Conservation (phyloP, 2,888 invertebrate species). For the Cyrtodaria siliqua region DNA sequence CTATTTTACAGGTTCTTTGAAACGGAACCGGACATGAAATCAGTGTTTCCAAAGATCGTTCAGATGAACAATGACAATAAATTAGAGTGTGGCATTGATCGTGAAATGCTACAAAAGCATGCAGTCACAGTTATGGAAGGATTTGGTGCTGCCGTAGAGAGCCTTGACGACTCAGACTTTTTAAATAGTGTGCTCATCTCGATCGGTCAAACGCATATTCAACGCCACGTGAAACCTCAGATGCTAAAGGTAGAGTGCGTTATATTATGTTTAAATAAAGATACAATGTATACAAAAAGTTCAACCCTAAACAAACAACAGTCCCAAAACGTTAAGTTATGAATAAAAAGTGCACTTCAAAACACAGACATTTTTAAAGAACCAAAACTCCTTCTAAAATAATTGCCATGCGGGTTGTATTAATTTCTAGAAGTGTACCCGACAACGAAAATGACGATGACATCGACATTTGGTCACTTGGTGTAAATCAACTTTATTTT, state of each 20-base stretch:
- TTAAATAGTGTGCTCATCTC: slow-evolving; percentile 81
- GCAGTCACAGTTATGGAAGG: slow-evolving; percentile 83
- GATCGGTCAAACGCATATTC: slow-evolving; percentile 82
- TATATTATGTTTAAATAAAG: too few species aligned
- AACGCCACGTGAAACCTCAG: slow-evolving; percentile 78
- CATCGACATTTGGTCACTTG: too few species aligned
- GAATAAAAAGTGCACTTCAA: too few species aligned
- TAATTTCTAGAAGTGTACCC: too few species aligned
- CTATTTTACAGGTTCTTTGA: slow-evolving; percentile 77
- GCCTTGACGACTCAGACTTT: slow-evolving; percentile 81
- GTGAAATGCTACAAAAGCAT: slow-evolving; percentile 80
- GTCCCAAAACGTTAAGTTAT: too few species aligned
- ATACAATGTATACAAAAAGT: too few species aligned
- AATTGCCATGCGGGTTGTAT: too few species aligned
- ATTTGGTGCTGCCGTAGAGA: slow-evolving; percentile 83
- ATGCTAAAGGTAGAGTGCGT: slow-evolving; percentile 78
- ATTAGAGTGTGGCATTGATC: slow-evolving; percentile 80
- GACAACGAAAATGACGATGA: too few species aligned
- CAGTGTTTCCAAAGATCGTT: slow-evolving; percentile 80
- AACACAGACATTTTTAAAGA: too few species aligned
- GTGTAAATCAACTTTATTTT: too few species aligned
- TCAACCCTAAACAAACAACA: too few species aligned
- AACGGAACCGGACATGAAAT: slow-evolving; percentile 79
- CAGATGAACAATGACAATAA: slow-evolving; percentile 78
- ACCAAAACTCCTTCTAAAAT: too few species aligned